Evolutionary conservation across 2,888 invertebrate genomes (phyloP).

Genomic region (Drosophila recens): DNA sequence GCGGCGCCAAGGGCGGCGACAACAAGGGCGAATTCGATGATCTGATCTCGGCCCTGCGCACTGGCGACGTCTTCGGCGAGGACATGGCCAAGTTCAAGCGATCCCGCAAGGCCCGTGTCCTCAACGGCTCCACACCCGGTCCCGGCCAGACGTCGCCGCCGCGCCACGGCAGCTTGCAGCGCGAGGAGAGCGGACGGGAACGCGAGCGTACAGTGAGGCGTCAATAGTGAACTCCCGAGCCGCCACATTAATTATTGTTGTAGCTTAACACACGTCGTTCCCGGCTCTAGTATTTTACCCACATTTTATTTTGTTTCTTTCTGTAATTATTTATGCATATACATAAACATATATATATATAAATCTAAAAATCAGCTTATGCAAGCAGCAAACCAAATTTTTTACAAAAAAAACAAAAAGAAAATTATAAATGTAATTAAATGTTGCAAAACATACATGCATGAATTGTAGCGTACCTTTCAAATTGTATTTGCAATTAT

Average conservation of each 20-base stretch:
- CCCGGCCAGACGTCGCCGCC: slow-evolving; percentile 87
- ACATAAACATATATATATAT: slow-evolving; percentile 24
- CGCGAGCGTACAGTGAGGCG: slow-evolving; percentile 88
- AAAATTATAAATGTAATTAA: slow-evolving; percentile 43
- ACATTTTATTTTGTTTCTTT: slow-evolving; percentile 30
- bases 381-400: slow-evolving; percentile 82
- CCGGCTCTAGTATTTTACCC: slow-evolving; percentile 43
- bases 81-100: slow-evolving; percentile 97
- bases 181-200: slow-evolving; percentile 87
- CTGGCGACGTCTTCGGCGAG: slow-evolving; percentile 98
- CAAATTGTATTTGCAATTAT: slow-evolving; percentile 42
- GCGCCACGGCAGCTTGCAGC: slow-evolving; percentile 87
- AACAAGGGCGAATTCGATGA: slow-evolving; percentile 97
- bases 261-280: neutral
- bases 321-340: slow-evolving; percentile 54
- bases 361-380: slow-evolving; percentile 51
- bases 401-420: slow-evolving; percentile 49
- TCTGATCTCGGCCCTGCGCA: slow-evolving; percentile 96
- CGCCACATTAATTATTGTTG: neutral
- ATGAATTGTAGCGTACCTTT: slow-evolving; percentile 54
- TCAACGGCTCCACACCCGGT: slow-evolving; percentile 82
- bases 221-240: slow-evolving; percentile 63
- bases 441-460: slow-evolving; percentile 5
- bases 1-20: slow-evolving; percentile 86
- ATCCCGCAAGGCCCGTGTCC: slow-evolving; percentile 89